These are phyloP conservation scores for Rousettus madagascariensis DNA, from an alignment of 2,797 vertebrate genomes.

Conservation along the genomic window DNA sequence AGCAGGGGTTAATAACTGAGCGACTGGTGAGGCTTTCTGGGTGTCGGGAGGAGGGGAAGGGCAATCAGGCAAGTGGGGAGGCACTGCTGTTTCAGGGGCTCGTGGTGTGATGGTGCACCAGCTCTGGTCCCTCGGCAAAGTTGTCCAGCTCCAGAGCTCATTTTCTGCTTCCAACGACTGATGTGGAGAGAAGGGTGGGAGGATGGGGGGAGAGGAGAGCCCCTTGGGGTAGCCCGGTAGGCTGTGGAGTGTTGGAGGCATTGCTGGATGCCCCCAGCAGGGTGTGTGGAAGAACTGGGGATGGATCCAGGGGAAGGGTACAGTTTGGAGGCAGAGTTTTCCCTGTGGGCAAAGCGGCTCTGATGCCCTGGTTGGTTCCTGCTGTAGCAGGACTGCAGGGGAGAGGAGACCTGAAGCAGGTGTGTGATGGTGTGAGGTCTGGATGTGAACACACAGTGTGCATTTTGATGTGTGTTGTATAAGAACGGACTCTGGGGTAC, in stretches of 20 bases:
- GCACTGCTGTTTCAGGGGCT: neutral
- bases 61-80: neutral
- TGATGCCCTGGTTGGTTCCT: neutral
- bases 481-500: neutral
- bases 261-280: neutral
- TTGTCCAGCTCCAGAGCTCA: conserved; percentile 3
- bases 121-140: conserved; percentile 12
- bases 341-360: neutral
- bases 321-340: neutral
- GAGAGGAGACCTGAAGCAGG: neutral
- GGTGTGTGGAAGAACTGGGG: neutral
- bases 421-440: neutral
- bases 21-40: neutral
- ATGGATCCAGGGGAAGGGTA: neutral
- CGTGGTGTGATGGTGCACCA: neutral
- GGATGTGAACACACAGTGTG: neutral
- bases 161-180: neutral
- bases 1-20: conserved; percentile 58
- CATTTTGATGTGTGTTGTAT: neutral
- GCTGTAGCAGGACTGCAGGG: neutral
- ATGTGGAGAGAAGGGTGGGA: neutral
- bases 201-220: neutral
- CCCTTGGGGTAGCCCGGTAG: neutral
- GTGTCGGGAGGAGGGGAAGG: conserved; percentile 20
- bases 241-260: neutral